Percentiles rank a stretch among this genome's conserved stretches.
Evolutionary conservation across 2,797 vertebrate species (phyloP).

Genomic region (Peromyscus melanophrys): DNA sequence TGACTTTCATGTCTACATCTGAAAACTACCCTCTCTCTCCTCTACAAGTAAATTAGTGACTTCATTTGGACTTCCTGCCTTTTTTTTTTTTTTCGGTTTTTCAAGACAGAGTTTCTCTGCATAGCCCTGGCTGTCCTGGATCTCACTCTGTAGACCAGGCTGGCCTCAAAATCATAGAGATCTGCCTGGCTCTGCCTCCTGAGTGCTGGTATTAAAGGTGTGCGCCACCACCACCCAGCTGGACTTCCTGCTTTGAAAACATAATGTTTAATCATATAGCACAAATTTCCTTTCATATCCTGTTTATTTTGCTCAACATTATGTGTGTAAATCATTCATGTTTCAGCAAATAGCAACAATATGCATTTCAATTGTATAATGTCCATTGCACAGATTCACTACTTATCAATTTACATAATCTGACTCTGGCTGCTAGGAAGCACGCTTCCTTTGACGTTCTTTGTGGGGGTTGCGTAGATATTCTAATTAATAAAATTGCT

Average conservation of each 20-base stretch:
- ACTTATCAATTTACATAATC: not conserved
- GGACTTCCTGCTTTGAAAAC: not conserved
- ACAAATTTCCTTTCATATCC: not conserved
- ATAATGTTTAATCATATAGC: not conserved
- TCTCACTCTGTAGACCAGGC: too few relatives aligned
- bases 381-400: not conserved
- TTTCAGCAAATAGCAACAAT: conserved; percentile 11
- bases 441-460: not conserved
- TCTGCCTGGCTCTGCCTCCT: too few relatives aligned
- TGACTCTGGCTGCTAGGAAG: not conserved
- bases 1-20: not conserved
- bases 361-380: not conserved
- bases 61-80: not conserved
- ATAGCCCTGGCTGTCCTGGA: too few relatives aligned
- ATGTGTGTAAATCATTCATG: conserved; percentile 3
- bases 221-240: not conserved
- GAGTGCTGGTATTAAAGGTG: too few relatives aligned
- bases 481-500: not conserved
- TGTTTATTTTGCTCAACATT: not conserved
- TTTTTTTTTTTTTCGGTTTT: too few relatives aligned
- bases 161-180: too few relatives aligned
- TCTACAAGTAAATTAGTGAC: not conserved
- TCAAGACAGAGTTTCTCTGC: not conserved
- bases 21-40: not conserved
- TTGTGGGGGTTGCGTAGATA: not conserved